Evolutionary conservation across 2,888 invertebrate genomes (phyloP), one percentile per base, ranked within the genome.

Genomic region (Erpobdella octoculata): DNA sequence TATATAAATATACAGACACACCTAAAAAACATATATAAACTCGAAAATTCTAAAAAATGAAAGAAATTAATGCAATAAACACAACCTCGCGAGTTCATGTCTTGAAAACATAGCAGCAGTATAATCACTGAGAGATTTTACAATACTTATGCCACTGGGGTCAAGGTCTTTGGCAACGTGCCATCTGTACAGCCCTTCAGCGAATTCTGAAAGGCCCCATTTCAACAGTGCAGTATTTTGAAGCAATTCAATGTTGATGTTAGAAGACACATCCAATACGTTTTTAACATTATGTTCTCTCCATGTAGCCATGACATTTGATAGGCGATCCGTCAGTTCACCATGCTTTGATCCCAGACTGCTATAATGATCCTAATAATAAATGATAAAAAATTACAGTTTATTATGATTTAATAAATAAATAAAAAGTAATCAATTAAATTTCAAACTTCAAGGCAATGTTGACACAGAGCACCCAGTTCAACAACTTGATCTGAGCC

Each of bases 381-480:
- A 36, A 38, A 64, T 62, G 28, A 21, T 37, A 4, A n/a, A 36
- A 21, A 61, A 2, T 25, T 21, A 15, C 59, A 31, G 15, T 15
- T 31, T 28, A 15, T 2, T 2, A 3, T 15, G 18, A 59, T 25
- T 62, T 21, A 62, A 61, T 9, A n/a, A 28, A 5, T 15, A 21
- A 36, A 69, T 69, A 31, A 69, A 18, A 8, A 61, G 5, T 31
- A 8, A 2, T 69, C 25, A 66, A 35, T n/a, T n/a, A n/a, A n/a
- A n/a, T n/a, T n/a, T n/a, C 41, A 36, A 70, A 79, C 79, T 78
- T 79, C 79, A 33, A 78, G 70, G 72, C 79, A 79, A 65, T 78
- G 79, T 25, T 77, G 73, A 21, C 77, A 75, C 53, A 79, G 75
- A 8, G 77, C 67, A 38, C 75, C 74, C 61, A 79, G 75, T 65